Conservation (phyloP, 2,888 invertebrate species). For the Calameuta idolon region DNA sequence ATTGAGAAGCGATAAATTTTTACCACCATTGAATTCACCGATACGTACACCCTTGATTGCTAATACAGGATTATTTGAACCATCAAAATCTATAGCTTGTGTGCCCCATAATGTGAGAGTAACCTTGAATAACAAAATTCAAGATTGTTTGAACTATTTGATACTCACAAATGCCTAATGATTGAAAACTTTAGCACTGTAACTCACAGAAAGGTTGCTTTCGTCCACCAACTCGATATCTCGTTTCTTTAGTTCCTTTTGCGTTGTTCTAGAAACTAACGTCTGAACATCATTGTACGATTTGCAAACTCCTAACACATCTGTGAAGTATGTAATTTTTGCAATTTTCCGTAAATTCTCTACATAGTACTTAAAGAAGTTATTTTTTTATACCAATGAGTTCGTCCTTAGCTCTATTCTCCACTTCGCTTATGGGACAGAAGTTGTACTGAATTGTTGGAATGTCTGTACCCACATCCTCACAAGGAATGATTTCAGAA, state of each 20-base stretch:
- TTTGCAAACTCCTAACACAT: conserved; percentile 91
- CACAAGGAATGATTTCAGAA: conserved; percentile 71
- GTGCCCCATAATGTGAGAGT: conserved; percentile 91
- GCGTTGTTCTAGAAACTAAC: conserved; percentile 79
- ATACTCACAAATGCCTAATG: neutral
- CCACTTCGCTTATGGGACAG: conserved; percentile 76
- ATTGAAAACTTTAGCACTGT: neutral
- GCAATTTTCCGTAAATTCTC: neutral
- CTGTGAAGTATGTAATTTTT: conserved; percentile 65
- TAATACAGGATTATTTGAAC: conserved; percentile 81
- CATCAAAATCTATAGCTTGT: conserved; percentile 88
- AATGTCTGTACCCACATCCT: conserved; percentile 69
- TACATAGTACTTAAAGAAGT: neutral
- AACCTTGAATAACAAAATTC: neutral
- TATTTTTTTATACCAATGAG: conserved; percentile 75
- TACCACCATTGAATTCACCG: conserved; percentile 89
- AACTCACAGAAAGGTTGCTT: conserved; percentile 77
- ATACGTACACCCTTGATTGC: conserved; percentile 87
- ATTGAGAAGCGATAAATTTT: conserved; percentile 73
- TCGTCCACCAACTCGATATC: conserved; percentile 90
- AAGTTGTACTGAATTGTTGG: conserved; percentile 75
- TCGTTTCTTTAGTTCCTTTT: conserved; percentile 88
- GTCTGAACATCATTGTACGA: conserved; percentile 77
- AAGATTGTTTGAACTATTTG: neutral
- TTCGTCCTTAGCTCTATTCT: conserved; percentile 74